phyloP scores from a whole-genome alignment of 2,888 invertebrate genomes.

The Cynaeus angustus region DNA sequence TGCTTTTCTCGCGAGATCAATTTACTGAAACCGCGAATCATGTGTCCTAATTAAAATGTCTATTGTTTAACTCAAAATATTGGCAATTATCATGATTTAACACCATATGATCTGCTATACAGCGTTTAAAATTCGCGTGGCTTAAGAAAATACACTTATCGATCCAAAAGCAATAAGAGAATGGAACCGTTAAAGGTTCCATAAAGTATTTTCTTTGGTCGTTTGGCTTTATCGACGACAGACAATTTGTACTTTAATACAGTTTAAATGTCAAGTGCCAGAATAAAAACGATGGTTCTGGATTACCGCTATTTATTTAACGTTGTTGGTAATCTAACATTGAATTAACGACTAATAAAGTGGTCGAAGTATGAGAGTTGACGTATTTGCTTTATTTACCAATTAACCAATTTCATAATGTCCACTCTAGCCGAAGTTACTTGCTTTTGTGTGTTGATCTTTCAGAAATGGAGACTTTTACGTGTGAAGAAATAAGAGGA shows the following conservation, averaged over 20 bases:
- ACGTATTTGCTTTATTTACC: too few species aligned
- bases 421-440: too few species aligned
- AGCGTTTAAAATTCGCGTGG: neutral
- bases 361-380: too few species aligned
- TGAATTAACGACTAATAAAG: too few species aligned
- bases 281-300: conserved; percentile 9
- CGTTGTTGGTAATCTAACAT: too few species aligned
- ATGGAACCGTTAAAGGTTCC: conserved; percentile 9
- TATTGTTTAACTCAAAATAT: too few species aligned
- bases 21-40: neutral
- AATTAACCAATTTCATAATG: too few species aligned
- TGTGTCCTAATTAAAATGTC: too few species aligned
- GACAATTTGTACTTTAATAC: conserved; percentile 22
- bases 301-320: neutral
- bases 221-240: conserved; percentile 10
- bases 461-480: conserved; percentile 15
- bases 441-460: conserved; percentile 12
- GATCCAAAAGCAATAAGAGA: conserved; percentile 32
- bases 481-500: conserved; percentile 46
- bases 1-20: conserved; percentile 3
- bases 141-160: conserved; percentile 36
- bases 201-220: conserved; percentile 26
- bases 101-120: too few species aligned
- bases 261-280: conserved; percentile 30
- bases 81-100: too few species aligned